These are phyloP conservation scores for Crotalus tigris DNA, from an alignment of 2,113 vertebrate species.

Conservation along the genomic window DNA sequence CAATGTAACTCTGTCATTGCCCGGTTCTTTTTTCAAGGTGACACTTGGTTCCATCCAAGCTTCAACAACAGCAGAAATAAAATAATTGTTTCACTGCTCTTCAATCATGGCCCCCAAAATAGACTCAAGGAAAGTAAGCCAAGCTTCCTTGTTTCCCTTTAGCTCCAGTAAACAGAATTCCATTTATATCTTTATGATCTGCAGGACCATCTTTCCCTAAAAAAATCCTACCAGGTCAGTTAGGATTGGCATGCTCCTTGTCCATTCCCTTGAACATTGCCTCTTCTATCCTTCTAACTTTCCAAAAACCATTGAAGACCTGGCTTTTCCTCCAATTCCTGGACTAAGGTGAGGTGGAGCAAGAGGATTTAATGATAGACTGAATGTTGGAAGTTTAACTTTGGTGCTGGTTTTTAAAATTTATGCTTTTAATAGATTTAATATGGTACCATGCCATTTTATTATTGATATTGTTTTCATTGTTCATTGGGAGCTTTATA, in stretches of 20 bases:
- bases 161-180: neutral
- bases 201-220: neutral
- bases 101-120: neutral
- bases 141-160: neutral
- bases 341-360: neutral
- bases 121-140: neutral
- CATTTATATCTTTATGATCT: neutral
- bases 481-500: too few species aligned
- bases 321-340: neutral
- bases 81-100: neutral
- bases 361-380: neutral
- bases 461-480: neutral
- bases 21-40: neutral
- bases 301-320: neutral
- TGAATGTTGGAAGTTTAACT: neutral
- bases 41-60: neutral
- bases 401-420: neutral
- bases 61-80: neutral
- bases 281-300: neutral
- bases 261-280: neutral
- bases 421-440: neutral
- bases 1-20: neutral
- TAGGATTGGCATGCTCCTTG: neutral
- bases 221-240: neutral
- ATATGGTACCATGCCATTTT: neutral